These are phyloP conservation scores for Hippocampus comes DNA, from an alignment of 2,113 vertebrate species.

Conservation along the genomic window DNA sequence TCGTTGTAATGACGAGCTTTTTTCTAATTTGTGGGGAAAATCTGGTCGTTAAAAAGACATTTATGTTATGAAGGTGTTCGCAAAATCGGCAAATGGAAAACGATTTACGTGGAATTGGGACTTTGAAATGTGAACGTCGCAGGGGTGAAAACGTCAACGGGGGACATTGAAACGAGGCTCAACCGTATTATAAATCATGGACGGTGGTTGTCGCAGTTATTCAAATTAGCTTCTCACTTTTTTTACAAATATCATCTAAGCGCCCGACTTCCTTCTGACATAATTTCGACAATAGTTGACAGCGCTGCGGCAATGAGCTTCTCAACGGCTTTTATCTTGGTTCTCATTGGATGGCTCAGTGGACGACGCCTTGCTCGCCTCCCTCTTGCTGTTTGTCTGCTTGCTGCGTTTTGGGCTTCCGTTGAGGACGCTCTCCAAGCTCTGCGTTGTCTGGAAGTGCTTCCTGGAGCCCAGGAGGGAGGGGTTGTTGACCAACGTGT, in stretches of 20 bases:
- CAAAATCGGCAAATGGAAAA: too few species aligned
- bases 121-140: too few species aligned
- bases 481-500: constrained; percentile 84
- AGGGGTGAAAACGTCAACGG: too few species aligned
- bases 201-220: neutral
- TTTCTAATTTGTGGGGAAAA: too few species aligned
- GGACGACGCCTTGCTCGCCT: neutral
- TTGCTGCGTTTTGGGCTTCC: constrained; percentile 54
- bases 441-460: constrained; percentile 56
- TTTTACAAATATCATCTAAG: neutral
- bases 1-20: too few species aligned
- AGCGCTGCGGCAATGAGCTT: neutral
- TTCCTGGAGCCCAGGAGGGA: constrained; percentile 78
- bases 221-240: neutral
- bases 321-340: constrained; percentile 33
- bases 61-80: too few species aligned
- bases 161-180: too few species aligned
- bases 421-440: constrained; percentile 40
- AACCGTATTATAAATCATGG: neutral
- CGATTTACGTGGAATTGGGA: too few species aligned
- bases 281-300: neutral
- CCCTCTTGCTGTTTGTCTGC: constrained; percentile 36
- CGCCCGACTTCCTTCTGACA: neutral
- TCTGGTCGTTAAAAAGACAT: too few species aligned
- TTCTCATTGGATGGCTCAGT: constrained; percentile 22